Conservation (phyloP, 35 echinoderm and acorn worm species). For the Lytechinus variegatus region DNA sequence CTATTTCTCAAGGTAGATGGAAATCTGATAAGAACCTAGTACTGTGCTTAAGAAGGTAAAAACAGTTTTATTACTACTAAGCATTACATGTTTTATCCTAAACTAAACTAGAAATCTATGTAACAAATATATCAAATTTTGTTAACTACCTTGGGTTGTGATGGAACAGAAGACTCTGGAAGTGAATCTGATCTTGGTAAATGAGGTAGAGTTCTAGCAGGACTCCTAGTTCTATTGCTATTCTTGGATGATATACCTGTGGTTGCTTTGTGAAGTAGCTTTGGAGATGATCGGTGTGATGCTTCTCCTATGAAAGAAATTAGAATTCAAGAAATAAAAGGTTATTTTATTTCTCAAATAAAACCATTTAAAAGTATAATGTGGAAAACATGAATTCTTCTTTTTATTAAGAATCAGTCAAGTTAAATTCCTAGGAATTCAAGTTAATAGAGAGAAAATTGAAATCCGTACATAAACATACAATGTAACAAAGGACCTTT, state of each 20-base stretch:
- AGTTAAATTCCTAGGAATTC: background rate
- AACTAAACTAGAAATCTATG: background rate
- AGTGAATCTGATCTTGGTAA: background rate
- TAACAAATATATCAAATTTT: background rate
- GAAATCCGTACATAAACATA: background rate
- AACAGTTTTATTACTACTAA: background rate
- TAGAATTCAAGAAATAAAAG: background rate
- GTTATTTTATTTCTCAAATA: background rate
- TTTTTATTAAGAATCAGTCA: no score
- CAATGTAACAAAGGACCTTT: background rate
- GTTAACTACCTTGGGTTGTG: slow-evolving; percentile 26
- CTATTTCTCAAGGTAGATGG: no score
- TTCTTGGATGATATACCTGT: slow-evolving; percentile 15
- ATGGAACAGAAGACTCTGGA: slow-evolving; percentile 1
- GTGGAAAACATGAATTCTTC: background rate
- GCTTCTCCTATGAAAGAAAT: background rate
- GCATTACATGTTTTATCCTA: background rate
- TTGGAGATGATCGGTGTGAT: background rate
- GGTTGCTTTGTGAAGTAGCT: slow-evolving; percentile 13
- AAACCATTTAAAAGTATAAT: background rate
- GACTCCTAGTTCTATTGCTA: slow-evolving; percentile 11
- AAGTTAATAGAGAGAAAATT: background rate
- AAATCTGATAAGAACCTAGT: no score
- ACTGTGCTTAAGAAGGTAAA: no score
- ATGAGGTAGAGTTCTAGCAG: slow-evolving; percentile 31